Base-by-base conservation (phyloP, 2,888 invertebrate species). In the Trissolcus brochymenae region DNA sequence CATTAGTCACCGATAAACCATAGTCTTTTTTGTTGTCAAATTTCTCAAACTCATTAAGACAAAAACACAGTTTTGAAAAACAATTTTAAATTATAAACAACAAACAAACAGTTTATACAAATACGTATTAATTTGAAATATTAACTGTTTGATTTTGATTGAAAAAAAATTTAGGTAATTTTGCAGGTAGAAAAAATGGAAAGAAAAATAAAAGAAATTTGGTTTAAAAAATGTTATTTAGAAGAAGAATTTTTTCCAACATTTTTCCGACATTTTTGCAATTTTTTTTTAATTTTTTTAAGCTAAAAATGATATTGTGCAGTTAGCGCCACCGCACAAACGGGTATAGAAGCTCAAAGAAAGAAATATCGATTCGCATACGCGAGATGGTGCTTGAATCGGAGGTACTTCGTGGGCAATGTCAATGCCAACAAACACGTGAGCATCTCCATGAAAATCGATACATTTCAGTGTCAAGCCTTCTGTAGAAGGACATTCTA, bases 341-440 rank as follows among this genome's bases (percentile, higher is more conserved):
- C 29, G 49, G 71, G n/a, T 35, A n/a, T 9, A 55, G 80, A 87
- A 87, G 65, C 82, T 81, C 49, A 53, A 81, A 79, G 70, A 65
- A 78, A 81, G 79, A 76, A 49, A 71, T 21, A 75, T 82, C 78
- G 80, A 84, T 84, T 84, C 76, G 82, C 78, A 75, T 74, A 79
- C 84, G 82, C 82, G 77, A 84, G 86, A 84, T 87, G 84, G 84
- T 81, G 82, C 82, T 80, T 78, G 78, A 35, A 76, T 81, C 82
- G 73, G 77, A 56, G 79, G 81, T 46, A 64, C 79, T 76, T 81
- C 82, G 82, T 83, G 86, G 84, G 84, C 89, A 89, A 89, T 89
- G 88, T 88, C 89, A 89, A 89, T 89, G 89, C 87, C 89, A 88
- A 85, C 82, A 83, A 87, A 83, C 88, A 88, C 88, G 88, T 88